Conservation (phyloP, 1,140 invertebrate species). For the Aphis craccivora region DNA sequence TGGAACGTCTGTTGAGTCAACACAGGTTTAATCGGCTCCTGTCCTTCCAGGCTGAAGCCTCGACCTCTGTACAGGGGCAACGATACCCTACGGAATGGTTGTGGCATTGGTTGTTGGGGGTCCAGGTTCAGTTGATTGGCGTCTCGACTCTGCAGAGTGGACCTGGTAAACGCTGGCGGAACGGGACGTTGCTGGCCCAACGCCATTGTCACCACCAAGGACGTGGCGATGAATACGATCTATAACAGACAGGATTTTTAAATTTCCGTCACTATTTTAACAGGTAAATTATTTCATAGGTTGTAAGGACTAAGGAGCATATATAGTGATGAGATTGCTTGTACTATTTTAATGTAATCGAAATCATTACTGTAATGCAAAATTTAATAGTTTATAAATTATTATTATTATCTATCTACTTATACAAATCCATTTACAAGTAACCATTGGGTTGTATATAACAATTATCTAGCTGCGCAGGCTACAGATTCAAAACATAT, state of each 20-base stretch:
- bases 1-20: not conserved
- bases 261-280: not conserved
- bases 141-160: not conserved
- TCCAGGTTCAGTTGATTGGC: not conserved
- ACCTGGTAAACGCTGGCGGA: not conserved
- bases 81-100: slow-evolving; percentile 22
- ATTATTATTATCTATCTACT: not conserved
- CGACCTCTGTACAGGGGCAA: slow-evolving; percentile 27
- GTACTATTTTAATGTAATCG: not conserved
- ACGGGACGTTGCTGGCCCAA: not conserved
- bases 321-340: not conserved
- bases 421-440: not conserved
- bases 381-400: not conserved
- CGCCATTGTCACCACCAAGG: not conserved
- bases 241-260: not conserved
- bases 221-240: not conserved
- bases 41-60: not conserved
- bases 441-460: not conserved
- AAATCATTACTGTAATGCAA: not conserved
- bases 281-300: not conserved
- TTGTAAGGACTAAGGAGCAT: too few species aligned
- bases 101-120: not conserved
- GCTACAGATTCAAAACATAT: not conserved
- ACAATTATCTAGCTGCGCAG: not conserved
- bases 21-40: not conserved